Conservation (phyloP, 1,140 invertebrate genomes). For the Heliconius hermathena region DNA sequence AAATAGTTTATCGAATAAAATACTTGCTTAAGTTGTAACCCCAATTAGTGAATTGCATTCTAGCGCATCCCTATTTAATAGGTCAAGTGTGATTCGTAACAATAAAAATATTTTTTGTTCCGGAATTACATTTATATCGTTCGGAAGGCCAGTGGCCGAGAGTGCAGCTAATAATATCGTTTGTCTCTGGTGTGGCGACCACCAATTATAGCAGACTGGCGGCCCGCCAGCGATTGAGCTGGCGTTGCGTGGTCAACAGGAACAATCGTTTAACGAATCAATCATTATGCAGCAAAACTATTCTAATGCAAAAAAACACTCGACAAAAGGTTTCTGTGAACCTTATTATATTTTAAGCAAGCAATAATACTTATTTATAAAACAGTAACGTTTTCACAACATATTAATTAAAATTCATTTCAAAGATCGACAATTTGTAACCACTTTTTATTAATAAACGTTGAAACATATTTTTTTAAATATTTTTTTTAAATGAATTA, state of each 20-base stretch:
- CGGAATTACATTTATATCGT: constrained; percentile 56
- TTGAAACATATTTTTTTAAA: no score
- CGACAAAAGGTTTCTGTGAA: background rate
- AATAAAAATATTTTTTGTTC: constrained; percentile 59
- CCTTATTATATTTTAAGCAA: background rate
- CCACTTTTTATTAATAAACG: no score
- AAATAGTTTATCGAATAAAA: background rate
- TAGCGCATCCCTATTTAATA: constrained; percentile 58
- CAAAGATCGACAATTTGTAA: background rate
- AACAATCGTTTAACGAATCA: constrained; percentile 71
- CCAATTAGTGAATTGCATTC: constrained; percentile 17
- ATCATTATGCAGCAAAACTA: constrained; percentile 46
- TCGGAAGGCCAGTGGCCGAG: constrained; percentile 78
- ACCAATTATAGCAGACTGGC: constrained; percentile 80
- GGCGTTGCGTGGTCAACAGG: constrained; percentile 62
- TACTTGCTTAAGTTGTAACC: background rate
- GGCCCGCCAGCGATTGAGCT: constrained; percentile 58
- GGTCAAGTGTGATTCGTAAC: constrained; percentile 70
- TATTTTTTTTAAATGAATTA: no score
- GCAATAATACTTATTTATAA: background rate
- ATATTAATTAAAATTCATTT: background rate
- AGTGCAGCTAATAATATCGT: constrained; percentile 74
- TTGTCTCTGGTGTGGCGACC: constrained; percentile 70
- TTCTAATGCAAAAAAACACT: background rate
- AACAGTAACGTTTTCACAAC: background rate